Evolutionary conservation across 2,797 vertebrate species (phyloP), one percentile per base, ranked within the genome.

Genomic region (Enoplosus armatus): DNA sequence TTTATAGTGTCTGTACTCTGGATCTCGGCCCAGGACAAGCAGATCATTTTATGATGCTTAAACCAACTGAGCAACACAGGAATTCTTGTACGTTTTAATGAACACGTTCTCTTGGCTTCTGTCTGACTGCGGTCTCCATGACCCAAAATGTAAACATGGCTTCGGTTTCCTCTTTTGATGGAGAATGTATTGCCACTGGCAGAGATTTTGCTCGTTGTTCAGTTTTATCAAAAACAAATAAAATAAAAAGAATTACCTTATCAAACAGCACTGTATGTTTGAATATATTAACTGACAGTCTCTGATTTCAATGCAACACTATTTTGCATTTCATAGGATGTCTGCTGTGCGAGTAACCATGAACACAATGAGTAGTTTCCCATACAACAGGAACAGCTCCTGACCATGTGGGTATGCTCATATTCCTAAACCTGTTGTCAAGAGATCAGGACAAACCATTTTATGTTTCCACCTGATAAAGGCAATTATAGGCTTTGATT

Each of bases 41-140:
- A 66, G 47, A 66, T 86, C 1, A 41, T 70, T 87, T 81, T 63
- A 41, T 55, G 69, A 72, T 76, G 72, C 62, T 80, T 74, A 65
- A 79, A 68, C 43, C 48, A 68, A 63, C 35, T 35, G 27, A 80
- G n/a, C 55, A 74, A 50, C 69, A 58, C 63, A 16, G 8, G 33
- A 76, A 39, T 61, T 37, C 0, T 1, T 82, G 55, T 75, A 61
- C 24, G 24, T 56, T 82, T 80, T 39, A 73, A 61, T 77, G 33
- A 72, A 50, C 51, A 71, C 29, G 54, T 72, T 22, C 16, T 58
- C 55, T 66, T 24, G 54, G 65, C 18, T 68, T 75, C 55, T 68
- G 51, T 75, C 31, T 60, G 53, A 61, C 65, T 37, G 31, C n/a
- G n/a, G 14, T 47, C 41, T 67, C 20, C 10, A 18, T 78, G 72